Conservation (phyloP, 2,113 vertebrate genomes). For the Misgurnus anguillicaudatus region DNA sequence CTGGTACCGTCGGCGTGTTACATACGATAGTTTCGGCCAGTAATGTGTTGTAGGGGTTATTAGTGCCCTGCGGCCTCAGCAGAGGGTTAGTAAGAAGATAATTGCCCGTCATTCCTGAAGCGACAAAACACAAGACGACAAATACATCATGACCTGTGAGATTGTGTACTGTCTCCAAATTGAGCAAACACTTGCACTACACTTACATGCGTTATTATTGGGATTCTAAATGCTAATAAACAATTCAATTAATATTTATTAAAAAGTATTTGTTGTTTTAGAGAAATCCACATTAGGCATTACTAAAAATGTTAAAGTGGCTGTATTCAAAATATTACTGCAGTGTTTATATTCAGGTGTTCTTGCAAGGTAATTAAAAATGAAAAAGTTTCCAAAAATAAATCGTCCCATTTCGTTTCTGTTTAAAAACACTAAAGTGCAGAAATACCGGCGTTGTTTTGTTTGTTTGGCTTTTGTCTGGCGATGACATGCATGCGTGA, state of each 20-base stretch:
- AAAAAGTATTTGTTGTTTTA: neutral
- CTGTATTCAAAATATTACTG: no score
- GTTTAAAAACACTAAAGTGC: slow-evolving; percentile 49
- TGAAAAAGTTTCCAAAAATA: no score
- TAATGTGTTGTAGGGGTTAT: slow-evolving; percentile 99
- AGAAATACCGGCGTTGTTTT: slow-evolving; percentile 38
- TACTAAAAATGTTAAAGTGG: no score
- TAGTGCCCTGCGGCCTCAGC: slow-evolving; percentile 99
- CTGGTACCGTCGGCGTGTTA: slow-evolving; percentile 98
- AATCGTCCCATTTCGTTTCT: no score
- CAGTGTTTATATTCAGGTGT: no score
- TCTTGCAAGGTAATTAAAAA: no score
- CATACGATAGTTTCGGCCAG: slow-evolving; percentile 99
- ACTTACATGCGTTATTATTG: neutral
- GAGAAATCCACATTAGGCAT: neutral
- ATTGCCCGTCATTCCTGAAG: slow-evolving; percentile 99
- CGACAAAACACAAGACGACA: slow-evolving; percentile 84
- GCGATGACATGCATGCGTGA: slow-evolving; percentile 63
- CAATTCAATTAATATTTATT: neutral
- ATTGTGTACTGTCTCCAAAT: slow-evolving; percentile 46
- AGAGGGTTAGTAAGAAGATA: slow-evolving; percentile 99
- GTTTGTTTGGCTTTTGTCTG: slow-evolving; percentile 8
- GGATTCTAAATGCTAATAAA: no score
- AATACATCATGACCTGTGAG: slow-evolving; percentile 77
- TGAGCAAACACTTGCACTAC: neutral